phyloP scores from a whole-genome alignment of 2,797 vertebrate genomes.

The Balearica regulorum region DNA sequence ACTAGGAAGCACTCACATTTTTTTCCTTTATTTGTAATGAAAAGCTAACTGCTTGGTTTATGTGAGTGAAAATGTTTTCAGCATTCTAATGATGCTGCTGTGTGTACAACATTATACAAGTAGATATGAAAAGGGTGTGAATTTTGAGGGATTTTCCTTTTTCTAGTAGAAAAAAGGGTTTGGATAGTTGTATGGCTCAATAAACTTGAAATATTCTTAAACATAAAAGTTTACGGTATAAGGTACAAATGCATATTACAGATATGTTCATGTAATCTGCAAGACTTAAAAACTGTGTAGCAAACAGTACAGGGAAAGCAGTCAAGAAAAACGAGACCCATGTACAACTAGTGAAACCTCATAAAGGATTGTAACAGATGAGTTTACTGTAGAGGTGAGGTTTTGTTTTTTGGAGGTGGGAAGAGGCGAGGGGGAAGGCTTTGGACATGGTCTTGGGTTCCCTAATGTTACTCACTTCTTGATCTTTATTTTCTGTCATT shows the following conservation, averaged over 20 bases:
- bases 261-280: neutral
- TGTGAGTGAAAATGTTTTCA: neutral
- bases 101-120: neutral
- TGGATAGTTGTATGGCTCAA: neutral
- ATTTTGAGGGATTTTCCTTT: neutral
- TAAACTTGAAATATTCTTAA: neutral
- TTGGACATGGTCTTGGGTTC: neutral
- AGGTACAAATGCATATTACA: neutral
- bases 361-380: neutral
- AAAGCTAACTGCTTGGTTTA: neutral
- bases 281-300: neutral
- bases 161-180: neutral
- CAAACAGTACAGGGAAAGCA: neutral
- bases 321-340: neutral
- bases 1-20: neutral
- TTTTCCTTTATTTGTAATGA: neutral
- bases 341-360: neutral
- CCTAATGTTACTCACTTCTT: neutral
- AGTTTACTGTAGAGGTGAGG: neutral
- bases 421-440: fast-evolving
- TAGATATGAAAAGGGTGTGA: neutral
- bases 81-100: neutral
- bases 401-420: neutral
- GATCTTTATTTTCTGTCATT: neutral
- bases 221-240: neutral